Evolutionary conservation across 2,888 invertebrate genomes (phyloP).

Genomic region (Tyria jacobaeae): DNA sequence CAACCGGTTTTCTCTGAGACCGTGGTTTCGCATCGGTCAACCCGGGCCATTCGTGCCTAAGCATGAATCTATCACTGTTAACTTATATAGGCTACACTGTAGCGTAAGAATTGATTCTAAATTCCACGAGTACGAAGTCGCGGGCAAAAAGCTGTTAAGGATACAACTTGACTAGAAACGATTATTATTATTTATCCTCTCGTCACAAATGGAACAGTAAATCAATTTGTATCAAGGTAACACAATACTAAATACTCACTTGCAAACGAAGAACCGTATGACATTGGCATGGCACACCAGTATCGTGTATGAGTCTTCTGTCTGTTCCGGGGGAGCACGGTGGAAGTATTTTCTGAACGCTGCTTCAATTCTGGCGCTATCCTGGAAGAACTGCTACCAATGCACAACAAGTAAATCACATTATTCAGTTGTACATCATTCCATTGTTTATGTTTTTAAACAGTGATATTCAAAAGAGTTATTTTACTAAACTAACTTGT

Average conservation of each 20-base stretch:
- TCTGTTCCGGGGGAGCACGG: constrained; percentile 93
- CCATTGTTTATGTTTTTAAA: neutral
- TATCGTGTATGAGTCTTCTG: constrained; percentile 94
- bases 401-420: constrained; percentile 52
- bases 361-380: constrained; percentile 97
- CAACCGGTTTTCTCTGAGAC: too few species aligned
- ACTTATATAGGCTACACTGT: too few species aligned
- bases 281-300: constrained; percentile 99
- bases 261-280: constrained; percentile 97
- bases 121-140: too few species aligned
- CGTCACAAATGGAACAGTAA: too few species aligned
- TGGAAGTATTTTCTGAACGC: constrained; percentile 97
- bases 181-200: too few species aligned
- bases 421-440: constrained; percentile 12
- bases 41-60: too few species aligned
- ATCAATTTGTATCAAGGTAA: neutral
- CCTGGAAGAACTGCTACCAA: constrained; percentile 95
- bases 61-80: too few species aligned
- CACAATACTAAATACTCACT: constrained; percentile 80
- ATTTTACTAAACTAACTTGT: neutral
- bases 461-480: neutral
- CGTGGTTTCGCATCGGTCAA: too few species aligned
- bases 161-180: too few species aligned
- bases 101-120: too few species aligned
- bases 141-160: too few species aligned